Evolutionary conservation across 2,113 vertebrate genomes (phyloP), one percentile per base, ranked within the genome.

Genomic region (Semicossyphus pulcher): DNA sequence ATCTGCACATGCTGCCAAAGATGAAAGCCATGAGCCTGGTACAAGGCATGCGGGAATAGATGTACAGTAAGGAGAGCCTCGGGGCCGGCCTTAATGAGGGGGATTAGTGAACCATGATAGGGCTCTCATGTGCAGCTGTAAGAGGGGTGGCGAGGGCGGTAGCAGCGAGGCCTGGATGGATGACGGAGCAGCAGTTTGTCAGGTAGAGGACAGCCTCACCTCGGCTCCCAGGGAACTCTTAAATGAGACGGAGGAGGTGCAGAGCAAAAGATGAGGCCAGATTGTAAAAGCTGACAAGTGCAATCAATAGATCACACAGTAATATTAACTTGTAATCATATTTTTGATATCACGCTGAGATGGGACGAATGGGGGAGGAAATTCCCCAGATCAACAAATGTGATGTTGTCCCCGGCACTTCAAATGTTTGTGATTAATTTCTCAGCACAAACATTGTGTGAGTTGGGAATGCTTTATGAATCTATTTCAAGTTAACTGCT

Each of bases 61-160:
- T 76, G 84, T 84, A 86, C 84, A 80, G 78, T 86, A 90, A 87
- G 36, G 65, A 84, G 77, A 84, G 78, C 83, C 74, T 44, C 28
- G 70, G 81, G 83, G 80, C 61, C 51, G 16, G 51, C 37, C 83
- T 81, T 90, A 90, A 91, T 88, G 87, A 90, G 88, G 63, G 26
- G 76, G 69, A 93, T 91, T 90, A 90, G 84, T 75, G 84, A 87
- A 80, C 75, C 67, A 11, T 82, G 78, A 83, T 86, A 12, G 72
- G 64, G 76, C 66, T 79, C 73, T 56, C 12, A 26, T 57, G 66
- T 44, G 58, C 51, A 59, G 72, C 80, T 74, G 57, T 47, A 41
- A 47, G 47, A 59, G 36, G 49, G 59, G n/a, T 4, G 58, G 44
- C 7, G 29, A 76, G 34, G 28, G 18, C 4, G n/a, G 76, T 21